Base-by-base conservation (phyloP, 2,888 invertebrate genomes). In the Calameuta idolon region DNA sequence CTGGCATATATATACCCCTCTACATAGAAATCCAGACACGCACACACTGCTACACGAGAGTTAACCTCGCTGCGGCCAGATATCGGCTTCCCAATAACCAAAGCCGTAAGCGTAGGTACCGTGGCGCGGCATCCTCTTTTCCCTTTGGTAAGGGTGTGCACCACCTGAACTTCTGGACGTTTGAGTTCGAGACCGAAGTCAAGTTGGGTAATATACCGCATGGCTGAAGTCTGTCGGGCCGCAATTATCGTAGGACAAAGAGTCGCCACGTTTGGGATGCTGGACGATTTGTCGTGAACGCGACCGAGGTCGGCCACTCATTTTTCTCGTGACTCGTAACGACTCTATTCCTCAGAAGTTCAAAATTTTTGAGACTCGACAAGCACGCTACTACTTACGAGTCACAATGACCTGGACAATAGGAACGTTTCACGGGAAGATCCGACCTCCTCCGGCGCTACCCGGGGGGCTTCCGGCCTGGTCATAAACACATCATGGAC, bases 1-100 rank as follows among this genome's bases (percentile, higher is more conserved):
- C 71, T 31, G 71, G 71, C 55, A 55, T 55, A 55, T 55, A 55
- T 23, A 55, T 55, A 9, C 23, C 23, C 55, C 5, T 9, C 55
- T 9, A 55, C 55, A 23, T 55, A 2, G 55, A 55, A 55, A 55
- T 55, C 23, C 55, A 55, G 23, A 55, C 23, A 9, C 55, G 23
- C 40, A 23, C 55, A 23, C 23, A 23, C 23, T 55, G 9, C 23
- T 55, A 23, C 55, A 55, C 9, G 23, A 23, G 23, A 55, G 55
- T 55, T 55, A 69, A 76, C 87, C 89, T 87, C 87, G 85, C 89
- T 90, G 90, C 84, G 90, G 90, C 89, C 86, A 90, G 90, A 91
- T 91, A 91, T 91, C 90, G 91, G 91, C 91, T 91, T 90, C 89
- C 90, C 90, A 90, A 89, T 90, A 90, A 90, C 89, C 90, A 86